Percentiles rank a stretch among this genome's conserved stretches.
phyloP scores from a whole-genome alignment of 2,888 invertebrate species.

The Kryphioiulus occultus region DNA sequence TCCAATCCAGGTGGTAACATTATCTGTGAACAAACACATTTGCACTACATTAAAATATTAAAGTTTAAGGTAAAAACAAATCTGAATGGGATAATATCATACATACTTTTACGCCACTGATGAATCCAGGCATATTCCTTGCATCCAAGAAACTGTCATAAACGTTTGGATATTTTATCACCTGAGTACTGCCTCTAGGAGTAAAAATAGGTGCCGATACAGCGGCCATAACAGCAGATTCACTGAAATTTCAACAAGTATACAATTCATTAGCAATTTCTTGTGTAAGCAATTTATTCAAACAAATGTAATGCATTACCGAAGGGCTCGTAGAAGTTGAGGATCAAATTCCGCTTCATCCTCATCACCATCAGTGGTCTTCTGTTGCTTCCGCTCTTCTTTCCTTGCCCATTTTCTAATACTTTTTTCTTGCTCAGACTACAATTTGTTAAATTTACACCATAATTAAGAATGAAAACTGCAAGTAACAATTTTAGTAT shows the following conservation, averaged over 20 bases:
- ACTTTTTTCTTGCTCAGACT: slow-evolving; percentile 82
- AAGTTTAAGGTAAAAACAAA: neutral
- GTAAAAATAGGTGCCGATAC: slow-evolving; percentile 56
- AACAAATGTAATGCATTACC: neutral
- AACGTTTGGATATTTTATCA: slow-evolving; percentile 81
- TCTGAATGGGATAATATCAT: neutral
- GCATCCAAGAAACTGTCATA: slow-evolving; percentile 80
- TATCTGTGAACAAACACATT: slow-evolving; percentile 63
- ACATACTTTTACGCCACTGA: slow-evolving; percentile 74
- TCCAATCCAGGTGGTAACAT: slow-evolving; percentile 80
- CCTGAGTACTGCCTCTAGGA: slow-evolving; percentile 58
- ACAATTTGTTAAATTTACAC: slow-evolving; percentile 62
- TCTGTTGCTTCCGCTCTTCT: slow-evolving; percentile 77
- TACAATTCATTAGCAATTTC: slow-evolving; percentile 51
- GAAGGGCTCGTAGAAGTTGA: slow-evolving; percentile 56
- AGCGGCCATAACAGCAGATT: slow-evolving; percentile 61
- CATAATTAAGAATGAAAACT: neutral
- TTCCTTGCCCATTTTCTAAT: slow-evolving; percentile 77
- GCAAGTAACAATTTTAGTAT: neutral
- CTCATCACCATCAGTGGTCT: slow-evolving; percentile 56
- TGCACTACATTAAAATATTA: neutral
- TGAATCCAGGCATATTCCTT: slow-evolving; percentile 74
- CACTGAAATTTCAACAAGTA: slow-evolving; percentile 58
- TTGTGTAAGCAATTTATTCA: neutral
- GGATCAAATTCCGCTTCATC: slow-evolving; percentile 58